phyloP scores from a whole-genome alignment of 2,113 vertebrate species.

The Chitala chitala region DNA sequence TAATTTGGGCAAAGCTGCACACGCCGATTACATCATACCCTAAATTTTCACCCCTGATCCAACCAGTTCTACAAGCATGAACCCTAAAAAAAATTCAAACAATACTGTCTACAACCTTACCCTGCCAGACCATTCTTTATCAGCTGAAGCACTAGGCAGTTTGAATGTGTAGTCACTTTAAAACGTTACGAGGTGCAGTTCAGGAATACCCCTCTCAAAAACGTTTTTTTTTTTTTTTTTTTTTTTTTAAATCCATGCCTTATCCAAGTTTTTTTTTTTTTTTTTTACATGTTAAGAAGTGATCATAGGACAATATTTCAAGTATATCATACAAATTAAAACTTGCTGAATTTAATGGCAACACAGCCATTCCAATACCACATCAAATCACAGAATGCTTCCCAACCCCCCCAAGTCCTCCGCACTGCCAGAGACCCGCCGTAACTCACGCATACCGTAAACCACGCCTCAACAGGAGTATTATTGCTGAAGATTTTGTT shows the following conservation, averaged over 20 bases:
- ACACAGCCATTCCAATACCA: no score
- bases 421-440: background rate
- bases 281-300: no score
- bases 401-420: background rate
- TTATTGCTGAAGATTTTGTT: background rate
- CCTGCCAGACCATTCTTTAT: background rate
- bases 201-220: background rate
- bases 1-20: background rate
- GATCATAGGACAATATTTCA: no score
- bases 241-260: no score
- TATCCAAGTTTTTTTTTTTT: no score
- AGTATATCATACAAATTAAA: no score
- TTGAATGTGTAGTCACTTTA: background rate
- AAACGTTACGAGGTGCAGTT: background rate
- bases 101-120: background rate
- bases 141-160: no score
- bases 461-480: background rate
- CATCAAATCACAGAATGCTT: background rate
- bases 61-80: no score
- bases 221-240: no score
- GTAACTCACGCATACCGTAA: background rate
- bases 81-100: background rate
- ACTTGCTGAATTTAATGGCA: no score
- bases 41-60: background rate
- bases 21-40: background rate